Evolutionary conservation across 2,113 vertebrate genomes (phyloP), one percentile per base, ranked within the genome.

Genomic region (Salvator merianae): DNA sequence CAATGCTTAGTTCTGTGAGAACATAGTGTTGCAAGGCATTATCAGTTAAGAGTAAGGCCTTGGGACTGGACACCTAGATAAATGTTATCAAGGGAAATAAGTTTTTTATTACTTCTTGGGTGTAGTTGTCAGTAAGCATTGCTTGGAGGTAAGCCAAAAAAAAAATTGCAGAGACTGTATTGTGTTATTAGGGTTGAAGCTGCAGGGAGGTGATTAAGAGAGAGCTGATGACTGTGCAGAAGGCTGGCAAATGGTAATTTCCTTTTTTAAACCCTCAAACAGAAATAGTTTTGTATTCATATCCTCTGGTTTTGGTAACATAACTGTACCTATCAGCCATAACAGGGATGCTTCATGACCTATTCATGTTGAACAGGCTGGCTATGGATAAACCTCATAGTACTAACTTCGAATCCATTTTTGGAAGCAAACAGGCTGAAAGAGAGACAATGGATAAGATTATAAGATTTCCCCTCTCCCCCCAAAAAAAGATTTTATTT

Each of bases 91-190:
- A 88, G 79, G 36, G 85, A 76, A 92, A 79, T 0, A 50, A 82
- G 18, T 2, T 47, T 2, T 47, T 87, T 90, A 47, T 47, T 47
- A 87, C 26, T 50, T 85, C 59, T 59, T 70, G 82, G 38, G 7
- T 76, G 30, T 34, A 78, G 59, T 18, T 88, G 40, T 77, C 85
- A 63, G 16, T 83, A 72, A 59, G 40, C 83, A 84, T 88, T 90
- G 36, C 59, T 16, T 14, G 43, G 47, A 79, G 66, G 82, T 84
- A 83, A 77, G 85, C 85, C 34, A 82, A 85, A 75, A 55, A n/a
- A 84, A 84, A 89, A 87, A n/a, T n/a, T 76, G 59, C 84, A 79
- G 88, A 74, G 53, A 72, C 50, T 59, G 89, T 78, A 34, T 47
- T 68, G 4, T 43, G 22, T 22, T n/a, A 65, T 30, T n/a, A 62